A percentile compares a stretch with the other conserved stretches of the same genome.
phyloP scores from a whole-genome alignment of 2,888 invertebrate species.

The Thereva nobilitata region DNA sequence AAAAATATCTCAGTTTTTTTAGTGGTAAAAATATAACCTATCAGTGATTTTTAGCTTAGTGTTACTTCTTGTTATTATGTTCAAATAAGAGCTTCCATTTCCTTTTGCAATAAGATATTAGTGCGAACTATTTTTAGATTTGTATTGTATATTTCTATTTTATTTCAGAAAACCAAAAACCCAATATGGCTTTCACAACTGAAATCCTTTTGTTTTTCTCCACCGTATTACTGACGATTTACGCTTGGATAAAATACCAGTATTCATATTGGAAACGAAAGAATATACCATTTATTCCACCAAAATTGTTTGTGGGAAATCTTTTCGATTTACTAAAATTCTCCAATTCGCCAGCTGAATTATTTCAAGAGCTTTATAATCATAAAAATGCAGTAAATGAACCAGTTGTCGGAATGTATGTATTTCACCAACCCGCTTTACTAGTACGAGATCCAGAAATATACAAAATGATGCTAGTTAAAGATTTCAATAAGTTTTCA shows the following conservation, averaged over 20 bases:
- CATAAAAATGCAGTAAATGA: constrained; percentile 47
- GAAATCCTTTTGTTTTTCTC: constrained; percentile 14
- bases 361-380: constrained; percentile 54
- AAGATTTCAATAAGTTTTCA: constrained; percentile 58
- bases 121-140: no score
- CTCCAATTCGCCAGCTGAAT: constrained; percentile 50
- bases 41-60: no score
- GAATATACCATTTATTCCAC: constrained; percentile 53
- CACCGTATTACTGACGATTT: background rate
- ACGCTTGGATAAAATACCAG: constrained; percentile 10
- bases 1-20: no score
- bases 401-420: constrained; percentile 55
- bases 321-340: constrained; percentile 51
- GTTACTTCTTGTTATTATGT: no score
- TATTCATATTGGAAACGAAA: constrained; percentile 52
- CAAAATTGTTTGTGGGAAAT: constrained; percentile 58
- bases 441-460: constrained; percentile 59
- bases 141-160: no score
- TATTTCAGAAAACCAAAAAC: no score
- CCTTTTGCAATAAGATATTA: no score
- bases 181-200: constrained; percentile 8
- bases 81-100: no score
- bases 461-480: constrained; percentile 58
- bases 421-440: constrained; percentile 58
- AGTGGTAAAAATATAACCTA: no score